phyloP scores from a whole-genome alignment of 2,888 invertebrate species.

The Phalera bucephala region DNA sequence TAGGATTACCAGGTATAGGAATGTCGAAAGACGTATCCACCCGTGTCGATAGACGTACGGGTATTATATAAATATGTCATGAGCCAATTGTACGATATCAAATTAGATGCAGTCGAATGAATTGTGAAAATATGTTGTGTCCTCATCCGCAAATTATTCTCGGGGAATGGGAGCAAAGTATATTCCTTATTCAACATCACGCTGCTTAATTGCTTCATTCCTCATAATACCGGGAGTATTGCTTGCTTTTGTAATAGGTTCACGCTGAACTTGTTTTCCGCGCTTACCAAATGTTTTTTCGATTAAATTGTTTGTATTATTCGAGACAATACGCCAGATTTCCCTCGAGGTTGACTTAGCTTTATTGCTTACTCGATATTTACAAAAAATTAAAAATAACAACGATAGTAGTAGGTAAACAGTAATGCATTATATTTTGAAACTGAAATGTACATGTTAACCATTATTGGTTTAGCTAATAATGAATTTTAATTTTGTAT shows the following conservation, averaged over 20 bases:
- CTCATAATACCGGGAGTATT: neutral
- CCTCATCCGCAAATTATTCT: neutral
- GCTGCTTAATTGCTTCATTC: neutral
- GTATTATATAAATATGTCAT: no score
- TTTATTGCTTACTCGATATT: neutral
- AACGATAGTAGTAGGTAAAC: no score
- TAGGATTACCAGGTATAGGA: no score
- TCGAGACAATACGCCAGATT: slow-evolving; percentile 1
- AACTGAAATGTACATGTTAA: no score
- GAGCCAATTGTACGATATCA: no score
- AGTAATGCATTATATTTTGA: no score
- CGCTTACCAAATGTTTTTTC: neutral
- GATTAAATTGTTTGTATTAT: slow-evolving; percentile 2
- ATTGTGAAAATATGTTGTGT: neutral
- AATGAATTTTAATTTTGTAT: no score
- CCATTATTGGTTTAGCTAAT: no score
- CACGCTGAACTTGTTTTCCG: neutral
- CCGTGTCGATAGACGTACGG: no score
- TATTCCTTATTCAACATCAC: neutral
- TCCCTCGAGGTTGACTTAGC: neutral
- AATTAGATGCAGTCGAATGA: no score
- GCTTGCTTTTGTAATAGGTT: neutral
- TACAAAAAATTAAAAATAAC: no score
- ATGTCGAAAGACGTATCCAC: no score
- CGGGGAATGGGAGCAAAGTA: neutral